A percentile compares a stretch with the other conserved stretches of the same genome.
Evolutionary conservation across 2,888 invertebrate genomes (phyloP).

Genomic region (Dicyrtoma fusca): DNA sequence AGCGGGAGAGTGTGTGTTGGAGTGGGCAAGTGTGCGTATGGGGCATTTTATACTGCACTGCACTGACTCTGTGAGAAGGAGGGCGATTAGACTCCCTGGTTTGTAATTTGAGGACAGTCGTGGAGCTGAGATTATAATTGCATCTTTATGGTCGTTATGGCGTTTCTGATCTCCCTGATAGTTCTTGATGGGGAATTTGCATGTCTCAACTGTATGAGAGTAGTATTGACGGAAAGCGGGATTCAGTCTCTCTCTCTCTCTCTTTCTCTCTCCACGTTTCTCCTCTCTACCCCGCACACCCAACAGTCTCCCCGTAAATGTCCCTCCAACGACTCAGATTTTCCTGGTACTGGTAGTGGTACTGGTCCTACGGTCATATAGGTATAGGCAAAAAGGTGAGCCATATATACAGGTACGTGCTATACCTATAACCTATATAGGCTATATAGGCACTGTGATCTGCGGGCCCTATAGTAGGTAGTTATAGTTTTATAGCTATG

Average conservation of each 20-base stretch:
- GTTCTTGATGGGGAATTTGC: conserved; percentile 51
- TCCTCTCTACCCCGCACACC: neutral
- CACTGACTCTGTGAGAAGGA: conserved; percentile 11
- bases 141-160: conserved; percentile 47
- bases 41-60: no score
- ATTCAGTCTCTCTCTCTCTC: neutral
- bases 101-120: conserved; percentile 46
- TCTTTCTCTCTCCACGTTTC: neutral
- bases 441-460: no score
- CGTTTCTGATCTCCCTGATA: conserved; percentile 46
- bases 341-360: no score
- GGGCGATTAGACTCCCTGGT: conserved; percentile 38
- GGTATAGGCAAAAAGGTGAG: no score
- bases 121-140: conserved; percentile 45
- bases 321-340: neutral
- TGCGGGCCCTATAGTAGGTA: no score
- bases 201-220: conserved; percentile 38
- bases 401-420: no score
- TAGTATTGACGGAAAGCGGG: conserved; percentile 9
- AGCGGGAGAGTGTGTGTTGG: no score
- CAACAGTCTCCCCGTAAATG: neutral
- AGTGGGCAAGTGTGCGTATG: no score
- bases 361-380: no score
- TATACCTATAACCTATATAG: no score
- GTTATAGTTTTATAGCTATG: no score